phyloP scores from a whole-genome alignment of 2,113 vertebrate genomes.

The Orthonyx spaldingii region DNA sequence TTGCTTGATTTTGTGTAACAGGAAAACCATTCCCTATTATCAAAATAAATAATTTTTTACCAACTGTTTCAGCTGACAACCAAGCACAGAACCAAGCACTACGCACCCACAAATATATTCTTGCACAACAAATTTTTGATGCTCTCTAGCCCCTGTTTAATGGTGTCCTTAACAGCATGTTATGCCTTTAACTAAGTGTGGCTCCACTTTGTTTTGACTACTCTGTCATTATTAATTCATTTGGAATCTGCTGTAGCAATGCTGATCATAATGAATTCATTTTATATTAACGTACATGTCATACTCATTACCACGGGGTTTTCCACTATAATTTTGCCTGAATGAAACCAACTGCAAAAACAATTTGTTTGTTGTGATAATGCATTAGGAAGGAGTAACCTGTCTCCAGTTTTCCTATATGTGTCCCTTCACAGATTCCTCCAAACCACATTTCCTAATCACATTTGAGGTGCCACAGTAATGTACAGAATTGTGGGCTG shows the following conservation, averaged over 20 bases:
- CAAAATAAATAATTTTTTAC: not conserved
- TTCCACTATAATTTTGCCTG: not conserved
- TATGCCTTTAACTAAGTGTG: not conserved
- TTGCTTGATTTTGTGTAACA: not conserved
- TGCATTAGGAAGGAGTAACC: not conserved
- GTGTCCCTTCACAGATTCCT: not conserved
- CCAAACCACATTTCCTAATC: not conserved
- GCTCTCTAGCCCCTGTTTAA: not conserved
- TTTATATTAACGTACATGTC: slow-evolving; percentile 39
- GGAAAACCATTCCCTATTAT: not conserved
- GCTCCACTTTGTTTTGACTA: slow-evolving; percentile 25
- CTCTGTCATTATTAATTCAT: slow-evolving; percentile 58
- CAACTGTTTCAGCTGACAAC: not conserved
- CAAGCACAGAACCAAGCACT: not conserved
- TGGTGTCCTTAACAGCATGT: not conserved
- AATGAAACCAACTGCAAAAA: not conserved
- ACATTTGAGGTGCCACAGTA: not conserved
- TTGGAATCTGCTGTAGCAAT: not conserved
- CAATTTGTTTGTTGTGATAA: slow-evolving; percentile 1
- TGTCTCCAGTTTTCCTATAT: not conserved
- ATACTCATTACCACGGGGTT: not conserved
- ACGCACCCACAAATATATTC: not conserved
- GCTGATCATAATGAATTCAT: slow-evolving; percentile 16
- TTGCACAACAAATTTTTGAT: not conserved
- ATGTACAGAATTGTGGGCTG: not conserved